Evolutionary conservation across 2,113 vertebrate species (phyloP).

Genomic region (Collichthys lucidus): DNA sequence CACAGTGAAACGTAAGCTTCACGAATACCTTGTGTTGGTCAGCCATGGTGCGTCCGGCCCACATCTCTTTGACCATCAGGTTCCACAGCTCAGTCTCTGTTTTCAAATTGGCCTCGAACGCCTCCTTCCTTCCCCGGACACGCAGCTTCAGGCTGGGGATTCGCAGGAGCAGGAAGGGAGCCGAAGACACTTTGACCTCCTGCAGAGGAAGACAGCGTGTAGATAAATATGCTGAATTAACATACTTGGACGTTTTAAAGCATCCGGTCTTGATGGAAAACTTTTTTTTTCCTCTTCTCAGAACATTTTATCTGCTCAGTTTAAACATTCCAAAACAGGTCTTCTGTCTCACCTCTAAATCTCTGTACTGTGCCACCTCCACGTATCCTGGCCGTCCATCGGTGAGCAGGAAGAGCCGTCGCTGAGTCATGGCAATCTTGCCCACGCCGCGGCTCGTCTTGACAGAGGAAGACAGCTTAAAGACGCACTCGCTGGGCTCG

Average conservation of each 20-base stretch:
- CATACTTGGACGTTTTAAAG: background rate
- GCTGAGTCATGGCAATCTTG: conserved; percentile 97
- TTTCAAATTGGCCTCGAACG: conserved; percentile 96
- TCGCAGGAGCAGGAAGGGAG: conserved; percentile 88
- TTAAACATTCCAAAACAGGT: background rate
- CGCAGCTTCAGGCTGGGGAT: conserved; percentile 94
- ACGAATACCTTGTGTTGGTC: conserved; percentile 93
- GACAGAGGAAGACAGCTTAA: conserved; percentile 93
- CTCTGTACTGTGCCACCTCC: conserved; percentile 92
- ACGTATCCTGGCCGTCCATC: conserved; percentile 90
- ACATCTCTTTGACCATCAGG: conserved; percentile 98
- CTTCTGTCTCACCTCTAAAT: conserved; percentile 87
- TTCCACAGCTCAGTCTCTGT: conserved; percentile 95
- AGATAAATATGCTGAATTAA: background rate
- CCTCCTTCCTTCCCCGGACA: conserved; percentile 85
- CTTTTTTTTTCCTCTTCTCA: background rate
- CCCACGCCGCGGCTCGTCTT: conserved; percentile 94
- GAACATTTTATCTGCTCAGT: background rate
- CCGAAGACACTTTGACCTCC: conserved; percentile 92
- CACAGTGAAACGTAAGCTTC: background rate
- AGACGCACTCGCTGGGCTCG: conserved; percentile 92
- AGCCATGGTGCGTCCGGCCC: conserved; percentile 93
- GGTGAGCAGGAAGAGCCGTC: conserved; percentile 91
- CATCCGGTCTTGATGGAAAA: background rate
- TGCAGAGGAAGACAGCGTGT: conserved; percentile 49